These are phyloP conservation scores for Odontomyia ornata DNA, from an alignment of 2,888 invertebrate species.

Conservation along the genomic window DNA sequence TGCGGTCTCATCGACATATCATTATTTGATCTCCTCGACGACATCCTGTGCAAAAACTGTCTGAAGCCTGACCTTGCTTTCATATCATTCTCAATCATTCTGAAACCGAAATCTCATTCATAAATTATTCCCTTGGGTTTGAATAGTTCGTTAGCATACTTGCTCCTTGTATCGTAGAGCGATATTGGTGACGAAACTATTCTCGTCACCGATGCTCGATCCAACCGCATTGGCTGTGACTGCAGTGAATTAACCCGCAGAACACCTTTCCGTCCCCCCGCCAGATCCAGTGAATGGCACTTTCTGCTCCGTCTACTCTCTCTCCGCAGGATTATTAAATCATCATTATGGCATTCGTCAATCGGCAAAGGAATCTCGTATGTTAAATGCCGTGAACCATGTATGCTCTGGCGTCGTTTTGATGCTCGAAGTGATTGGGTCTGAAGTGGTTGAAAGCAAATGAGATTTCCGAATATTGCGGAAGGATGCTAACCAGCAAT, in stretches of 20 bases:
- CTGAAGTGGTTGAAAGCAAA: slow-evolving; percentile 32
- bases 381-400: slow-evolving; percentile 69
- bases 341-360: slow-evolving; percentile 69
- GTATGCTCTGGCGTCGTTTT: slow-evolving; percentile 65
- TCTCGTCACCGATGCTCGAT: slow-evolving; percentile 64
- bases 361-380: slow-evolving; percentile 71
- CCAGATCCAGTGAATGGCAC: slow-evolving; percentile 41
- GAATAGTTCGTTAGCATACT: slow-evolving; percentile 22
- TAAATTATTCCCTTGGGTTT: not conserved
- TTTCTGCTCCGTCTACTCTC: slow-evolving; percentile 47
- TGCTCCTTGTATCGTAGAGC: slow-evolving; percentile 51
- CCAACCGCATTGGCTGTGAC: slow-evolving; percentile 53
- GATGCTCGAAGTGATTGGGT: slow-evolving; percentile 7
- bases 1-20: slow-evolving; percentile 54
- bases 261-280: slow-evolving; percentile 49
- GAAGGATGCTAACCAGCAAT: no score
- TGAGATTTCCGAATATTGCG: no score
- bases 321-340: slow-evolving; percentile 56
- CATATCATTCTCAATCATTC: slow-evolving; percentile 44
- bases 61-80: slow-evolving; percentile 58
- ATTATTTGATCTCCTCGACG: slow-evolving; percentile 59
- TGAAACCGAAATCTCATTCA: not conserved
- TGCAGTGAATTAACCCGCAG: slow-evolving; percentile 61
- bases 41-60: slow-evolving; percentile 63
- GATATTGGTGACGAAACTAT: slow-evolving; percentile 66